Evolutionary conservation across 2,113 vertebrate genomes (phyloP).

Genomic region (Clarias gariepinus): DNA sequence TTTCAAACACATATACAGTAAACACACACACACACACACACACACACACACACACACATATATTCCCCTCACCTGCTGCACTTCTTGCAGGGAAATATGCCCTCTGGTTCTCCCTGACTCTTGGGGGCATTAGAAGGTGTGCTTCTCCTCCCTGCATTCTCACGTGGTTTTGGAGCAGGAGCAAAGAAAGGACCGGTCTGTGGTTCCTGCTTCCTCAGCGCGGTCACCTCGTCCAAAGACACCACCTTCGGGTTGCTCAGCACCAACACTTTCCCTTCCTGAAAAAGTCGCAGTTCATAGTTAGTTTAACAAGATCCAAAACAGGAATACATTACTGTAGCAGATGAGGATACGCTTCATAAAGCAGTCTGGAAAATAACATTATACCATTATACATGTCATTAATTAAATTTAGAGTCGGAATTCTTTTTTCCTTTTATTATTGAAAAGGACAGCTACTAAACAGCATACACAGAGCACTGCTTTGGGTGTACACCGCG

Average conservation of each 20-base stretch:
- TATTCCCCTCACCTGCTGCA: slow-evolving; percentile 81
- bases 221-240: slow-evolving; percentile 60
- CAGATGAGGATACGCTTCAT: neutral
- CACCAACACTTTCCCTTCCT: slow-evolving; percentile 73
- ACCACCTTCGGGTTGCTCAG: slow-evolving; percentile 72
- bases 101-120: slow-evolving; percentile 78
- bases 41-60: slow-evolving; percentile 3
- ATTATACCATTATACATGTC: neutral
- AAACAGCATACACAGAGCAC: neutral
- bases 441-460: neutral
- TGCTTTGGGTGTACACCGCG: neutral
- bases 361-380: neutral
- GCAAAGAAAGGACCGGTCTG: slow-evolving; percentile 39
- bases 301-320: neutral
- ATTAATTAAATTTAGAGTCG: neutral
- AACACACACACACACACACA: too few species aligned
- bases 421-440: neutral
- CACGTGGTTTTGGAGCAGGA: slow-evolving; percentile 65
- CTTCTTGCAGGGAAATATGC: slow-evolving; percentile 95
- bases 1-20: neutral
- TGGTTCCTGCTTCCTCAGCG: slow-evolving; percentile 19
- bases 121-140: slow-evolving; percentile 60
- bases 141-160: slow-evolving; percentile 73
- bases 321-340: neutral
- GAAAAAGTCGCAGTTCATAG: neutral